Evolutionary conservation across 2,888 invertebrate species (phyloP).

Genomic region (Chaitophorus viminalis): DNA sequence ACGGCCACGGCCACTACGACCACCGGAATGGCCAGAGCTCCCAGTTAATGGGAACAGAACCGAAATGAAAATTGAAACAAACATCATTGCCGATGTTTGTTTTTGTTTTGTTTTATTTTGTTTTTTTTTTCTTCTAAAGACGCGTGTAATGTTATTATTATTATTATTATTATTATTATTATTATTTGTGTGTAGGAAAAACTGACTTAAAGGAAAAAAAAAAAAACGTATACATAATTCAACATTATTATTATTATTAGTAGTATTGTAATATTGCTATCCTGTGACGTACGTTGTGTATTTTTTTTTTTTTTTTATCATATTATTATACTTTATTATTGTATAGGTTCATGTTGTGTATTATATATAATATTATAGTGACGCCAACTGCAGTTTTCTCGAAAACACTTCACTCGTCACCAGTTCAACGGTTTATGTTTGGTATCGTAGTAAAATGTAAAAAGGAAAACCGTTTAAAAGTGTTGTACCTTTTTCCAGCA

Average conservation of each 20-base stretch:
- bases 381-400: not conserved
- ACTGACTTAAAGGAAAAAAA: not conserved
- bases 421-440: not conserved
- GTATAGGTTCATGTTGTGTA: not conserved
- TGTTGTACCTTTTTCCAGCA: not conserved
- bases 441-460: too few species aligned
- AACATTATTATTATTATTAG: not conserved
- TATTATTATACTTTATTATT: not conserved
- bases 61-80: too few species aligned
- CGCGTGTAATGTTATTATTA: not conserved
- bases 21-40: constrained; percentile 30
- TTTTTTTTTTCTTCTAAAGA: not conserved
- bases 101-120: not conserved
- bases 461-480: not conserved
- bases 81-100: not conserved
- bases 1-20: constrained; percentile 23
- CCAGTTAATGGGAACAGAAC: constrained; percentile 11
- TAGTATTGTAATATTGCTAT: not conserved
- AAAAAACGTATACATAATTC: not conserved
- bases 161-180: too few species aligned
- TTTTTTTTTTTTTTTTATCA: not conserved
- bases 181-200: not conserved
- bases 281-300: not conserved
- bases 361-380: not conserved
- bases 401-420: too few species aligned